Conservation (phyloP, 2,113 vertebrate species). For the Cheirogaleus medius region DNA sequence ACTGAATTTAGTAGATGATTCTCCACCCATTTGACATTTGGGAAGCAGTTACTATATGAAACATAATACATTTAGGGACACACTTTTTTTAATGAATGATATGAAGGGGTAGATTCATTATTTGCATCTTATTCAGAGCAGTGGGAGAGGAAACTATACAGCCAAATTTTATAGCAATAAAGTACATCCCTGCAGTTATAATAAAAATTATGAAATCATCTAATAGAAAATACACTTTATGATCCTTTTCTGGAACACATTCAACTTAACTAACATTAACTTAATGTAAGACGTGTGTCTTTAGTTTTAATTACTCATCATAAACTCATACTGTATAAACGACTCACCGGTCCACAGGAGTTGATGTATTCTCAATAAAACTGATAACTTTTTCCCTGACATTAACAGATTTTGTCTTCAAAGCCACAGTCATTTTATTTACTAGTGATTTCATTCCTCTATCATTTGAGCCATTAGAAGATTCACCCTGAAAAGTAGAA, state of each 20-base stretch:
- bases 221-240: background rate
- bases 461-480: constrained; percentile 90
- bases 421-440: constrained; percentile 99
- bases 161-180: background rate
- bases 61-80: background rate
- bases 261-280: constrained; percentile 10
- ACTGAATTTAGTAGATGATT: background rate
- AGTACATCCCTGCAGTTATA: background rate
- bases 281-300: background rate
- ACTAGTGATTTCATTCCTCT: constrained; percentile 98
- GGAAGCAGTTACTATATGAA: background rate
- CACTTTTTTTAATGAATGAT: background rate
- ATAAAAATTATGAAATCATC: background rate
- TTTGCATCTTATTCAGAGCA: background rate
- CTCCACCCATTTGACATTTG: background rate
- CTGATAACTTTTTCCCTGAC: constrained; percentile 99
- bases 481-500: constrained; percentile 89
- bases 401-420: constrained; percentile 98
- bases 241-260: constrained; percentile 1
- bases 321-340: background rate
- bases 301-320: constrained; percentile 48
- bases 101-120: background rate
- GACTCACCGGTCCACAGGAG: constrained; percentile 96
- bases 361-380: constrained; percentile 98
- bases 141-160: background rate